Evolutionary conservation across 2,113 vertebrate species (phyloP).

Genomic region (Lagopus leucura): DNA sequence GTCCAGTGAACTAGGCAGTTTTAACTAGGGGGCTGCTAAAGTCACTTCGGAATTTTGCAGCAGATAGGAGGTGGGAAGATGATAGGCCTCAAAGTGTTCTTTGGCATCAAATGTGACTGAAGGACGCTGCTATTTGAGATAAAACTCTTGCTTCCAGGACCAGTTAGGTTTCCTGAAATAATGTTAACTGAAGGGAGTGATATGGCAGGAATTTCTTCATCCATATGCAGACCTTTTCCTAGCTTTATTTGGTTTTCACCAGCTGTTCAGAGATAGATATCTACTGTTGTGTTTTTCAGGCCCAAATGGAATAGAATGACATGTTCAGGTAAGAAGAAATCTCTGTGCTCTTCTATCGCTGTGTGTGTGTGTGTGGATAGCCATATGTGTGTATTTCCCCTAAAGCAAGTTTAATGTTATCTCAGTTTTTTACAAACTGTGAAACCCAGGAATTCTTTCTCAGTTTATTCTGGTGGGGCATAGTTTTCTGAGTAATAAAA

Average conservation of each 20-base stretch:
- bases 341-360: neutral
- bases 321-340: constrained; percentile 30
- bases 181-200: neutral
- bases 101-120: neutral
- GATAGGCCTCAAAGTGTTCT: neutral
- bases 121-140: neutral
- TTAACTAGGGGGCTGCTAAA: constrained; percentile 6
- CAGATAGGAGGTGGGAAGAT: neutral
- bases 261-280: neutral
- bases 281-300: neutral
- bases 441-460: neutral
- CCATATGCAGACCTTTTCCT: neutral
- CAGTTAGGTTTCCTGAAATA: neutral
- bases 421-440: neutral
- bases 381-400: neutral
- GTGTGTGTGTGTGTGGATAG: neutral
- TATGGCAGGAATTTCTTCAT: constrained; percentile 19
- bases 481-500: constrained; percentile 44
- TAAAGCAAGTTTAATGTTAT: neutral
- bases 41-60: neutral
- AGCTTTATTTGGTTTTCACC: constrained; percentile 10
- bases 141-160: neutral
- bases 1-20: neutral
- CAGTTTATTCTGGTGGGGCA: constrained; percentile 1
- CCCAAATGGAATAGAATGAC: neutral